Conservation (phyloP, 1,140 invertebrate genomes). For the Drosophila insularis region DNA sequence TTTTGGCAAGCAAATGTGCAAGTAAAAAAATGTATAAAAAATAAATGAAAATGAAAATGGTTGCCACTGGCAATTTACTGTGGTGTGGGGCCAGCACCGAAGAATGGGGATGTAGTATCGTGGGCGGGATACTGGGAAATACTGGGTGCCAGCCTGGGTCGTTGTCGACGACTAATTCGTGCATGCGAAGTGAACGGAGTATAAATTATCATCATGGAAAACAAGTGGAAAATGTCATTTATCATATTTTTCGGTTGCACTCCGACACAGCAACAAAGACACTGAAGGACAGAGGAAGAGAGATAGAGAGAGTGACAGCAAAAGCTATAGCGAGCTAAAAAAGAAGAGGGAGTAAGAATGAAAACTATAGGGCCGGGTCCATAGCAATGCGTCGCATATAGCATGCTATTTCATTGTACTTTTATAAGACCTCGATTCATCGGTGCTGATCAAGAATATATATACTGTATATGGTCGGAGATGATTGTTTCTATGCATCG, state of each 20-base stretch:
- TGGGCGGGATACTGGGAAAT: not conserved
- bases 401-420: too few species aligned
- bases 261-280: constrained; percentile 49
- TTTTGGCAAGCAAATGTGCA: constrained; percentile 73
- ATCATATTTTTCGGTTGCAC: constrained; percentile 74
- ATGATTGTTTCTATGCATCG: too few species aligned
- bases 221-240: constrained; percentile 81
- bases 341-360: not conserved
- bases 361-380: not conserved
- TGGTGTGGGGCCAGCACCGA: not conserved
- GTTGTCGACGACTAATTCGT: constrained; percentile 60
- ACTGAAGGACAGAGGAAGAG: not conserved
- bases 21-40: constrained; percentile 51
- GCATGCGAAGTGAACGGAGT: constrained; percentile 65
- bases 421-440: too few species aligned
- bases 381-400: too few species aligned
- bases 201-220: constrained; percentile 81
- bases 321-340: not conserved
- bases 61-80: constrained; percentile 54
- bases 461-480: too few species aligned
- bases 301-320: not conserved
- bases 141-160: not conserved
- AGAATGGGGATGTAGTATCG: constrained; percentile 15
- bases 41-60: constrained; percentile 71
- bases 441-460: too few species aligned